Evolutionary conservation across 2,797 vertebrate genomes (phyloP), one percentile per base, ranked within the genome.

Genomic region (Anas capensis): DNA sequence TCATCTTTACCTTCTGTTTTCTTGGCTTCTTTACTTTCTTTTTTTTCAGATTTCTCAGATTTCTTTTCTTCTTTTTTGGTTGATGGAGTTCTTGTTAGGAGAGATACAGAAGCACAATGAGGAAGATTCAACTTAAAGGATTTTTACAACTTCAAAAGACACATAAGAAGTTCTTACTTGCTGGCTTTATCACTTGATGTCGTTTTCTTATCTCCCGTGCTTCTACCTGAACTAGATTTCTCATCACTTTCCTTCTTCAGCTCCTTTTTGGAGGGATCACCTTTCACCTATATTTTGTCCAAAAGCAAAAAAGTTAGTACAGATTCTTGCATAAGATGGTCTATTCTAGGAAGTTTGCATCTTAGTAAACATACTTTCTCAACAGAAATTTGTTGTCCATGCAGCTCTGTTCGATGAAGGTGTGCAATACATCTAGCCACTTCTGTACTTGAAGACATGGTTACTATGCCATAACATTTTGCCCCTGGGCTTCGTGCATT

Each of bases 401-500:
- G 99, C 31, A 99, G 98, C 95, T 99, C 99, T 40, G 99, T 99
- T 17, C 98, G 98, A 96, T 99, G 99, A 7, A 99, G 98, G 93
- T 99, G 99, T 56, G 99, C 98, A 54, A 99, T 99, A 42, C 99
- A 99, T 33, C 99, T 97, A 6, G 98, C 97, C 92, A 99, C 99
- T 88, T 99, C 99, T 21, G 98, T 98, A 64, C 99, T 99, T 14
- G 99, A 99, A 10, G 99, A 99, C 99, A 99, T 99, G 0, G 99
- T 99, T 64, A 99, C 99, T 92, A 99, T 98, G 72, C 99, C 99
- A 0, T 99, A 99, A 97, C 99, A 99, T 92, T 99, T 99, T 62
- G 99, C 99, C 72, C 99, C 99, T 3, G 99, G 99, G 97, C 99
- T 99, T 77, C 99, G 99, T 60, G 99, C 99, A 79, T 99, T 99